Base-by-base conservation (phyloP, 2,888 invertebrate species). In the Ophion ellenae region DNA sequence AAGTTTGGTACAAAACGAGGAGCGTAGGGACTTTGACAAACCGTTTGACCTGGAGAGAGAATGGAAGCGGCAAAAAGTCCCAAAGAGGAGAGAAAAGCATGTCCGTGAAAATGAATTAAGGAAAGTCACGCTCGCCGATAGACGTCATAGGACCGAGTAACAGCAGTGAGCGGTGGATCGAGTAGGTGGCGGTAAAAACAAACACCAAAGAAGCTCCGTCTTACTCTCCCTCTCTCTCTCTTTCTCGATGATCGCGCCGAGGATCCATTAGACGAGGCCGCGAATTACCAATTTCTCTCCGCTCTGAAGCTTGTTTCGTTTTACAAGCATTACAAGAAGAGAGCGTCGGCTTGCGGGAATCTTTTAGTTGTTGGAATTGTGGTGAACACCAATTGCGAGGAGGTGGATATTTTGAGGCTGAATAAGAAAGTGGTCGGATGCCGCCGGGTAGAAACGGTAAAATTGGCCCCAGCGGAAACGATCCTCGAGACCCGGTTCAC, bases 91-190 rank as follows among this genome's bases (percentile, higher is more conserved):
- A 64, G 47, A 79, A 80, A 83, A 79, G 83, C 80, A 74, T 64
- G 59, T 69, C 69, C 77, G 74, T 47, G 81, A 79, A 83, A 89
- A 88, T 86, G 82, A 87, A 90, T 90, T 89, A 67, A 87, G 85
- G 84, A 83, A 85, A 86, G 86, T 89, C 88, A 87, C 88, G 89
- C 66, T 73, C 47, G 32, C 84, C 69, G 70, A 73, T 80, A 71
- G 24, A 45, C n/a, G 24, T 59, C 10, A 61, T 53, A 53, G 45
- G 32, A 77, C 17, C 67, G 63, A 76, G 75, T 71, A 71, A 84
- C 73, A 63, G 67, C 63, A 75, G 67, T 73, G 73, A 64, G 85
- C 61, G 81, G 85, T 53, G 81, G 81, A 20, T 32, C 64, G 70
- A 80, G 83, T 76, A 64, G 85, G 76, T 69, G 77, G 83, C 73